Evolutionary conservation across 2,113 vertebrate species (phyloP).

Genomic region (Larimichthys polyactis): DNA sequence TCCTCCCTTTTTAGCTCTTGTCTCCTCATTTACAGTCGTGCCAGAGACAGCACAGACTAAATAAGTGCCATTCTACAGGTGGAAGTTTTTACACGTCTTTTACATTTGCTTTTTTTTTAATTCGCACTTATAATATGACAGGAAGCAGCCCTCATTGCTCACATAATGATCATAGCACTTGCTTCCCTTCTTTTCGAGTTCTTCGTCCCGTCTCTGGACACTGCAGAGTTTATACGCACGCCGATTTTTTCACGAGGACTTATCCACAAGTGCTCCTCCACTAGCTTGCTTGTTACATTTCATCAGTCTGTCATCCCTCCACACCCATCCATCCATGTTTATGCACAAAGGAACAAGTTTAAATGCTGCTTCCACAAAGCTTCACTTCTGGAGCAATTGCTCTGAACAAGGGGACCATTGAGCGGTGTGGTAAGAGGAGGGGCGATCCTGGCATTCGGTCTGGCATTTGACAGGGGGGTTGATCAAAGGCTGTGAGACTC

Average conservation of each 20-base stretch:
- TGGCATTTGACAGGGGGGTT: slow-evolving; percentile 63
- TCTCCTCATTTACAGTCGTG: neutral
- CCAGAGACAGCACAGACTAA: neutral
- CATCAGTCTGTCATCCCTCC: slow-evolving; percentile 23
- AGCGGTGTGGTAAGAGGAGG: slow-evolving; percentile 59
- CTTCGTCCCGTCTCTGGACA: slow-evolving; percentile 33
- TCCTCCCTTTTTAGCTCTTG: neutral
- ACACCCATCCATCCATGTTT: slow-evolving; percentile 45
- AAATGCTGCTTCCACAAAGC: slow-evolving; percentile 62
- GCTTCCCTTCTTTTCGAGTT: slow-evolving; percentile 17
- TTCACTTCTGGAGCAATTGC: slow-evolving; percentile 69
- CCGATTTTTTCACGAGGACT: slow-evolving; percentile 52
- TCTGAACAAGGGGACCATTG: slow-evolving; percentile 81
- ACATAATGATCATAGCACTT: slow-evolving; percentile 70
- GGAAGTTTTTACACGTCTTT: neutral
- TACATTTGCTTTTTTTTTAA: slow-evolving; percentile 6
- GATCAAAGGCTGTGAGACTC: slow-evolving; percentile 65
- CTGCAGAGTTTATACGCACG: no score
- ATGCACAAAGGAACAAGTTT: slow-evolving; percentile 56
- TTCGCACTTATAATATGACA: slow-evolving; percentile 43
- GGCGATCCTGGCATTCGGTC: slow-evolving; percentile 61
- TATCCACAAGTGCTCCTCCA: slow-evolving; percentile 23
- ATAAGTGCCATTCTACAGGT: neutral
- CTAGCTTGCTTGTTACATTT: slow-evolving; percentile 35
- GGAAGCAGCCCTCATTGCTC: slow-evolving; percentile 50